Conservation (phyloP, 2,888 invertebrate genomes). For the Leistus spinibarbis region DNA sequence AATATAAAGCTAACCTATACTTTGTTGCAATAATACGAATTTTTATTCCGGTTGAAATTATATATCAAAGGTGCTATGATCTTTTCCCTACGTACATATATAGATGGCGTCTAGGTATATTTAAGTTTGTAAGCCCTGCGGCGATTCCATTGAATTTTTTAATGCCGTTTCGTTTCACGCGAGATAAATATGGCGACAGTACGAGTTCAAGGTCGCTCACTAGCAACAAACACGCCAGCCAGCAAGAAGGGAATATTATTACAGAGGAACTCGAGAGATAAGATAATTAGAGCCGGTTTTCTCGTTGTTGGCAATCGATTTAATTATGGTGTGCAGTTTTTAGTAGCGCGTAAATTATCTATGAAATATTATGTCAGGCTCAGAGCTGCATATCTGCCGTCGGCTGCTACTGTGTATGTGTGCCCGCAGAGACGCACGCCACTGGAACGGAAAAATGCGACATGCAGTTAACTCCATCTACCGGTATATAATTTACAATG, state of each 20-base stretch:
- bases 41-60: neutral
- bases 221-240: neutral
- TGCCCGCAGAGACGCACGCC: neutral
- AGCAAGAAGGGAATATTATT: neutral
- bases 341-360: slow-evolving; percentile 37
- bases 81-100: neutral
- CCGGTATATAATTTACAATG: slow-evolving; percentile 1
- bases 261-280: slow-evolving; percentile 20
- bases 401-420: neutral
- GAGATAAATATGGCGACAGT: slow-evolving; percentile 27
- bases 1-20: neutral
- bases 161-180: slow-evolving; percentile 1
- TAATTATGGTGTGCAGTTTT: slow-evolving; percentile 36
- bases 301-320: slow-evolving; percentile 30
- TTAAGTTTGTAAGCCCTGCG: neutral
- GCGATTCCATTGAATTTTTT: neutral
- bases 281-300: slow-evolving; percentile 35
- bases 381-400: neutral
- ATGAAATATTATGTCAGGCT: slow-evolving; percentile 34
- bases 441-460: neutral
- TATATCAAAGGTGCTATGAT: neutral
- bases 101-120: neutral
- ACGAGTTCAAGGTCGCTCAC: slow-evolving; percentile 27
- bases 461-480: neutral
- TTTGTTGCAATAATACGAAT: neutral